These are phyloP conservation scores for Liposcelis brunnea DNA, from an alignment of 2,888 invertebrate genomes.

Conservation along the genomic window DNA sequence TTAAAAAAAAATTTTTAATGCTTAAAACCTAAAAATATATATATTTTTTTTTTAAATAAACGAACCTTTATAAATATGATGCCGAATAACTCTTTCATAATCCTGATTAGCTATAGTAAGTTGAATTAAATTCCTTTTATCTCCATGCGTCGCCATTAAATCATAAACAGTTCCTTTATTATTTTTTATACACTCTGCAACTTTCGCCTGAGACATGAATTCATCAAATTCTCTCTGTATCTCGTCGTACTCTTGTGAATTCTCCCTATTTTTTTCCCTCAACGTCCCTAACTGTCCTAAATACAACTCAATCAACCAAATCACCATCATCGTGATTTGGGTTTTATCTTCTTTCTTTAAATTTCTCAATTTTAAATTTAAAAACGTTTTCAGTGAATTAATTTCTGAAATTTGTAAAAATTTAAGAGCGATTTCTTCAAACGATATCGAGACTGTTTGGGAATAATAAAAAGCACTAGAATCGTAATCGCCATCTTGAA, in stretches of 20 bases:
- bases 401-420: conserved; percentile 68
- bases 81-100: conserved; percentile 77
- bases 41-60: conserved; percentile 9
- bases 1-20: background rate
- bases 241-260: conserved; percentile 32
- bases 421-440: conserved; percentile 87
- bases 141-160: conserved; percentile 85
- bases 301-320: conserved; percentile 89
- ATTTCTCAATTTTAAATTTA: conserved; percentile 55
- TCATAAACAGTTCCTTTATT: conserved; percentile 76
- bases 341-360: conserved; percentile 60
- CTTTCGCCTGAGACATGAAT: conserved; percentile 52
- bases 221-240: conserved; percentile 61
- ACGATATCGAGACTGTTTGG: conserved; percentile 65
- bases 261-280: conserved; percentile 22
- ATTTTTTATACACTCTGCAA: conserved; percentile 59
- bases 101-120: conserved; percentile 80
- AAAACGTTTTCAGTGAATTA: conserved; percentile 62
- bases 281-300: conserved; percentile 72
- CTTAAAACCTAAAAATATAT: background rate
- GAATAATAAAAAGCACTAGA: conserved; percentile 78
- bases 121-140: conserved; percentile 74
- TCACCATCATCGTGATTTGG: conserved; percentile 78
- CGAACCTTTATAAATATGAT: conserved; percentile 58
- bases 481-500: conserved; percentile 57